Evolutionary conservation across 1,140 invertebrate genomes (phyloP).

Genomic region (Spodoptera litura): DNA sequence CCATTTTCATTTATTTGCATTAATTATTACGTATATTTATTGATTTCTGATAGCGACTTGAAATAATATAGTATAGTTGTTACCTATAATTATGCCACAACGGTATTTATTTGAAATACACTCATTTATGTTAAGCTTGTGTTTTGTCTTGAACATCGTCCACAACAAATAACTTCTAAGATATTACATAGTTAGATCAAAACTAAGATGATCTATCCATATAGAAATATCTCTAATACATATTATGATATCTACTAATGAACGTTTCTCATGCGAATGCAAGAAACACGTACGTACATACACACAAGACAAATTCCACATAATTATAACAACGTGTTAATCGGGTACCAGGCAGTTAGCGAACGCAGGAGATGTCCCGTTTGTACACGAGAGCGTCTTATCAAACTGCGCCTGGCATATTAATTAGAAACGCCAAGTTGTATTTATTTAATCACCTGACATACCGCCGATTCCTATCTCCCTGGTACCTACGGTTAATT

Average conservation of each 20-base stretch:
- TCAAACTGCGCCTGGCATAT: conserved; percentile 81
- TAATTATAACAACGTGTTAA: conserved; percentile 81
- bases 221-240: not conserved
- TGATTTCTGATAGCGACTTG: not conserved
- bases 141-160: not conserved
- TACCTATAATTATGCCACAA: not conserved
- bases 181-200: not conserved
- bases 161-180: conserved; percentile 3
- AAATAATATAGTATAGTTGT: not conserved
- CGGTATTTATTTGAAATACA: no score
- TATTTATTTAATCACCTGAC: conserved; percentile 80
- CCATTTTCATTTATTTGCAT: conserved; percentile 4
- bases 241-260: conserved; percentile 3
- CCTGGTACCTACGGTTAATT: conserved; percentile 74
- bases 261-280: conserved; percentile 16
- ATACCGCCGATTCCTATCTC: conserved; percentile 74
- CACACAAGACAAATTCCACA: conserved; percentile 41
- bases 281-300: conserved; percentile 31
- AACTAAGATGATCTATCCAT: not conserved
- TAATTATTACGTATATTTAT: conserved; percentile 1
- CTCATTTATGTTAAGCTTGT: no score
- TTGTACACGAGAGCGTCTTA: conserved; percentile 65
- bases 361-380: conserved; percentile 68
- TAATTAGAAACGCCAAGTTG: conserved; percentile 81
- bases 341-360: conserved; percentile 64